Evolutionary conservation across 2,888 invertebrate genomes (phyloP).

Genomic region (Cyclophora albipunctata): DNA sequence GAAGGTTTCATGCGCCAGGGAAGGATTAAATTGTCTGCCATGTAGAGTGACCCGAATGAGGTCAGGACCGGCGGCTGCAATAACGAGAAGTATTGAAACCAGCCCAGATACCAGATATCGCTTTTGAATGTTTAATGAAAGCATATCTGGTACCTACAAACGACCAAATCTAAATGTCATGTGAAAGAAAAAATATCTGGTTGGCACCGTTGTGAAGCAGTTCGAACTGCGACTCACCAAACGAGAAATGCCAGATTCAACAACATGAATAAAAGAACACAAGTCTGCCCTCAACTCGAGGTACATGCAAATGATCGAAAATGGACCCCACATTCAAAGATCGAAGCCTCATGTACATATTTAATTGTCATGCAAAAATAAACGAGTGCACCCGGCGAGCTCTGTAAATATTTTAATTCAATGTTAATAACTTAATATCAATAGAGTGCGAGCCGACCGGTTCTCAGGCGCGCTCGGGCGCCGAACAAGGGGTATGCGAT

Average conservation of each 20-base stretch:
- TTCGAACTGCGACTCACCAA: constrained; percentile 36
- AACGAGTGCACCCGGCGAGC: constrained; percentile 44
- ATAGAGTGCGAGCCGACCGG: constrained; percentile 40
- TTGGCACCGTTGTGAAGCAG: constrained; percentile 44
- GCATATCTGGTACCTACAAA: constrained; percentile 27
- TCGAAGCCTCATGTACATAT: constrained; percentile 39
- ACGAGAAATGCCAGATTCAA: constrained; percentile 61
- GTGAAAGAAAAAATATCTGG: constrained; percentile 42
- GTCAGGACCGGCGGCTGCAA: constrained; percentile 25
- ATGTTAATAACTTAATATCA: constrained; percentile 59
- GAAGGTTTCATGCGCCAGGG: constrained; percentile 30
- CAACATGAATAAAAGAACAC: constrained; percentile 58
- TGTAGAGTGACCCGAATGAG: constrained; percentile 36
- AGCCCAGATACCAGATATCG: constrained; percentile 20
- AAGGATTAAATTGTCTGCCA: constrained; percentile 40
- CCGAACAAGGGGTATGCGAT: constrained; percentile 33
- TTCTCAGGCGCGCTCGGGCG: constrained; percentile 22
- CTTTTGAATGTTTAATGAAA: constrained; percentile 29
- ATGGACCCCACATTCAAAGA: constrained; percentile 38
- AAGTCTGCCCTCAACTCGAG: constrained; percentile 44
- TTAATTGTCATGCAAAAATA: constrained; percentile 65
- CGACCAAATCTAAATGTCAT: constrained; percentile 34
- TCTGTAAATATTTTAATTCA: constrained; percentile 61
- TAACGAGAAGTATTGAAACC: constrained; percentile 23
- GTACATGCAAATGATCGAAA: constrained; percentile 48